Percentiles rank a stretch among this genome's conserved stretches.
These are phyloP conservation scores for Thamnaconus septentrionalis DNA, from an alignment of 2,113 vertebrate genomes.

Conservation along the genomic window DNA sequence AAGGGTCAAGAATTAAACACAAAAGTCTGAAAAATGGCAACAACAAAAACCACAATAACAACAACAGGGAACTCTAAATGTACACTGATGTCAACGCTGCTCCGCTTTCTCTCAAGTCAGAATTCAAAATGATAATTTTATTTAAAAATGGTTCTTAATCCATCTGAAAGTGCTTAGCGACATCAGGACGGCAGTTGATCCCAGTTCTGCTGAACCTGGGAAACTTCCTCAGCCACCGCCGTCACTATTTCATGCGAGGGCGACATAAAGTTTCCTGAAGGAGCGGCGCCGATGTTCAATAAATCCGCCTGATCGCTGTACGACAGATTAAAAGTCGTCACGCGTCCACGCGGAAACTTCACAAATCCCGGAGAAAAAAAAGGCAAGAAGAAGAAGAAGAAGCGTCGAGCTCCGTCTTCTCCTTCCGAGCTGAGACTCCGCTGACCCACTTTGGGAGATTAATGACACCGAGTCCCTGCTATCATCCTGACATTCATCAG, in stretches of 20 bases:
- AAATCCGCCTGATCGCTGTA: conserved; percentile 11
- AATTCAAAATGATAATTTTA: no score
- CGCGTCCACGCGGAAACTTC: neutral
- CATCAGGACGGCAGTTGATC: neutral
- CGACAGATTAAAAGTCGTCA: conserved; percentile 13
- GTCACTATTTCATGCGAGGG: neutral
- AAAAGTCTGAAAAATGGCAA: no score
- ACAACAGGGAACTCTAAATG: no score
- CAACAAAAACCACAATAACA: no score
- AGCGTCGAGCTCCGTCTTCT: neutral
- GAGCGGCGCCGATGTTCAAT: neutral
- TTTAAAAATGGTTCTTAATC: no score
- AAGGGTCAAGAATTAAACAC: no score
- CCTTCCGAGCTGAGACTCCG: conserved; percentile 3
- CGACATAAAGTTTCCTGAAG: neutral
- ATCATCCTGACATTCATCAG: conserved; percentile 38
- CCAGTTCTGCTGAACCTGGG: neutral
- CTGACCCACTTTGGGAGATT: conserved; percentile 47
- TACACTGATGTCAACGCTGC: no score
- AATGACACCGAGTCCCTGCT: conserved; percentile 37
- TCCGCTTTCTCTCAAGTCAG: no score
- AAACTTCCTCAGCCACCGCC: neutral
- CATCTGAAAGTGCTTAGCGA: no score
- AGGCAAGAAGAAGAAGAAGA: neutral
- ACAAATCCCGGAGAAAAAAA: neutral